Evolutionary conservation across 2,797 vertebrate species (phyloP).

Genomic region (Lacerta agilis): DNA sequence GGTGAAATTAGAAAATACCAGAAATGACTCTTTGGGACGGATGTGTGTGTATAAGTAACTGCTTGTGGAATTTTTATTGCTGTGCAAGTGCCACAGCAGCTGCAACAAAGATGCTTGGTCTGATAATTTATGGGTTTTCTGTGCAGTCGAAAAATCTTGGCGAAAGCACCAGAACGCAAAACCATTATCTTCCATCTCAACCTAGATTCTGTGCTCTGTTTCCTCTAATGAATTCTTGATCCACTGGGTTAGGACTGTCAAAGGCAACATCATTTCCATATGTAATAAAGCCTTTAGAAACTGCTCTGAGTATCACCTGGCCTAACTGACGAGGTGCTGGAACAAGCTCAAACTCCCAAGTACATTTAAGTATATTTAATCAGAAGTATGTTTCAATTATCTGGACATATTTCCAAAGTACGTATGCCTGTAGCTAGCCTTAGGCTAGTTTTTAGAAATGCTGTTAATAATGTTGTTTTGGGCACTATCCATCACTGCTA

Average conservation of each 20-base stretch:
- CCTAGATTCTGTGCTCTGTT: not conserved
- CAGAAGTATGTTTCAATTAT: not conserved
- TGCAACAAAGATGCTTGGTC: not conserved
- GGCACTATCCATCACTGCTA: too few species aligned
- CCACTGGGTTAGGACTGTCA: not conserved
- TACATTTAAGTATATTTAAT: not conserved
- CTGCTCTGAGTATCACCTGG: not conserved
- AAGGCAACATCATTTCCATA: not conserved
- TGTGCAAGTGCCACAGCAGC: not conserved
- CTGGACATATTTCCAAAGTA: not conserved
- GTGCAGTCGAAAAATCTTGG: not conserved
- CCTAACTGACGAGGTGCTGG: not conserved
- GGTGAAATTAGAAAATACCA: constrained; percentile 6
- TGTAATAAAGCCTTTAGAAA: not conserved
- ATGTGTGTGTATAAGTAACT: not conserved
- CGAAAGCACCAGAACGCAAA: not conserved
- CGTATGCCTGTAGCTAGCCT: not conserved
- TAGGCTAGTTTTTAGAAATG: not conserved
- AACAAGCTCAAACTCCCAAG: not conserved
- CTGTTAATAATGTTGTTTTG: too few species aligned
- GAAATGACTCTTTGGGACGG: not conserved
- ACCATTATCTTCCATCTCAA: not conserved
- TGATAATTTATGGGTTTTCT: not conserved
- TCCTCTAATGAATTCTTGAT: constrained; percentile 1
- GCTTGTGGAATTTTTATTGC: not conserved